Conservation (phyloP, 2,888 invertebrate species). For the Galerucella pusilla region DNA sequence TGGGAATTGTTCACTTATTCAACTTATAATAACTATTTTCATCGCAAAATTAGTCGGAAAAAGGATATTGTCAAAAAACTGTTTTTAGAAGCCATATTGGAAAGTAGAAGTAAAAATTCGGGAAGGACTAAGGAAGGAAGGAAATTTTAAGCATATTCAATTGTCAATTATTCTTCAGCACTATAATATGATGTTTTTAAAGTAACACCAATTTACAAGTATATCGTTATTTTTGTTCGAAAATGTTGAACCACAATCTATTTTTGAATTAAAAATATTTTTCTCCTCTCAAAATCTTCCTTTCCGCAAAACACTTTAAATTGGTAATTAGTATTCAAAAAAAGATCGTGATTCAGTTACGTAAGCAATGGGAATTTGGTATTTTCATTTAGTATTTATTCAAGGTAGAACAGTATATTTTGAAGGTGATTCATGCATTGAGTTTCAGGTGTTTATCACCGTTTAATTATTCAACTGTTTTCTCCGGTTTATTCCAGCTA, state of each 20-base stretch:
- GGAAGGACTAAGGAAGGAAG: too few relatives aligned
- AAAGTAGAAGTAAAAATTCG: too few relatives aligned
- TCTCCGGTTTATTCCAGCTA: neutral
- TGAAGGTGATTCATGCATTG: neutral
- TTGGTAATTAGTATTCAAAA: neutral
- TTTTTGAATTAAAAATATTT: neutral
- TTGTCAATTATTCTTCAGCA: too few relatives aligned
- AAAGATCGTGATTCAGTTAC: conserved; percentile 1
- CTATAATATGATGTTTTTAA: too few relatives aligned
- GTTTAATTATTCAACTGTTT: neutral
- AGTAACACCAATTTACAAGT: too few relatives aligned
- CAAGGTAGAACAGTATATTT: conserved; percentile 2
- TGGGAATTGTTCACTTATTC: too few relatives aligned
- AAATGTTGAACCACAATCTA: neutral
- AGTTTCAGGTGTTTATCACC: neutral
- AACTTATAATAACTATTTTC: too few relatives aligned
- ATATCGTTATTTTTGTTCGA: too few relatives aligned
- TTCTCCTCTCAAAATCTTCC: neutral
- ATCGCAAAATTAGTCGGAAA: too few relatives aligned
- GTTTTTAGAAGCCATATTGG: too few relatives aligned
- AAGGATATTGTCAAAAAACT: too few relatives aligned
- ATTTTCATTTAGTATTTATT: neutral
- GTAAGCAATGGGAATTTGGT: neutral
- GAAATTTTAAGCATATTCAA: too few relatives aligned
- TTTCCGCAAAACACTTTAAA: neutral